Percentiles rank a stretch among this genome's conserved stretches.
These are phyloP conservation scores for Catamblyrhynchus diadema DNA, from an alignment of 2,797 vertebrate species.

Conservation along the genomic window DNA sequence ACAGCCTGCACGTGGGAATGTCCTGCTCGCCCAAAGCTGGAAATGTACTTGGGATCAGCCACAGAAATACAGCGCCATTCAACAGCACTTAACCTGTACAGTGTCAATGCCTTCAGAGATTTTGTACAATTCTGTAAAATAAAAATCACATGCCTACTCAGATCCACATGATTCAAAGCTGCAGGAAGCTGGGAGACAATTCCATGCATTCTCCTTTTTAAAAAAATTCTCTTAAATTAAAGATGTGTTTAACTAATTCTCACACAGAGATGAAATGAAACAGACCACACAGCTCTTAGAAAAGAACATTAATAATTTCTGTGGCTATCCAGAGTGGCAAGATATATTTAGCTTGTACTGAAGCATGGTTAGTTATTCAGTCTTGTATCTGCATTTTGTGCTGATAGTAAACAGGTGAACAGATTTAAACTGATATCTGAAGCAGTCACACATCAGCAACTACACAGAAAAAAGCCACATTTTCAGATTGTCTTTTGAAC, in stretches of 20 bases:
- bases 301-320: background rate
- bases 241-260: background rate
- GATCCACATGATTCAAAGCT: background rate
- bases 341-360: background rate
- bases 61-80: background rate
- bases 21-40: background rate
- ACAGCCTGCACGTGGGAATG: background rate
- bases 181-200: background rate
- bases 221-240: background rate
- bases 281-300: background rate
- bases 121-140: background rate
- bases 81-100: background rate
- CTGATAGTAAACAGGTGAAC: background rate
- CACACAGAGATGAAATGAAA: background rate
- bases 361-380: background rate
- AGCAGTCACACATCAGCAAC: background rate
- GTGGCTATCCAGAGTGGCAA: background rate
- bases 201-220: background rate
- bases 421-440: background rate
- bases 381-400: background rate
- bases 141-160: background rate
- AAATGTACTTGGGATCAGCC: accelerated
- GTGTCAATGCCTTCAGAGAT: background rate
- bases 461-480: background rate
- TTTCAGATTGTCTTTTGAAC: background rate